Evolutionary conservation across 2,888 invertebrate genomes (phyloP).

Genomic region (Notocelia uddmanniana): DNA sequence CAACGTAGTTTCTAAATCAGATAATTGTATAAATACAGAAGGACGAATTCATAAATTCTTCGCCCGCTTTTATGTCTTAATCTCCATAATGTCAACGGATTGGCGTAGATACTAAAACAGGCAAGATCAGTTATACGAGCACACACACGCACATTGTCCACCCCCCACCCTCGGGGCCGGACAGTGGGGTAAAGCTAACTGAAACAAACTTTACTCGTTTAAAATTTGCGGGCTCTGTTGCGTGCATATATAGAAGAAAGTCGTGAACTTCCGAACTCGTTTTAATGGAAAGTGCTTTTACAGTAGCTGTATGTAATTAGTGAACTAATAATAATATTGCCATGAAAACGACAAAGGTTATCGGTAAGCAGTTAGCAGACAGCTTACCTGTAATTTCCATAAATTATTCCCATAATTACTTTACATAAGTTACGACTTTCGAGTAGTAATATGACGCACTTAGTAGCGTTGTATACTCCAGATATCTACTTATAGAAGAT

Average conservation of each 20-base stretch:
- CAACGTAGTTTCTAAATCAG: not conserved
- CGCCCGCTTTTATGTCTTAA: slow-evolving; percentile 35
- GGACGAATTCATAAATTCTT: slow-evolving; percentile 3
- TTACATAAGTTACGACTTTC: too few species aligned
- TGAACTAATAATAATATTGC: not conserved
- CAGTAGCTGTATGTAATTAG: slow-evolving; percentile 10
- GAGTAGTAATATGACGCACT: not conserved
- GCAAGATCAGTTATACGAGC: slow-evolving; percentile 56
- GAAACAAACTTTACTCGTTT: slow-evolving; percentile 85
- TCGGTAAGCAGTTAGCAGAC: not conserved
- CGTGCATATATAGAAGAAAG: slow-evolving; percentile 71
- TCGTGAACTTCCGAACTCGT: slow-evolving; percentile 69
- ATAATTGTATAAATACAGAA: not conserved
- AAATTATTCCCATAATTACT: too few species aligned
- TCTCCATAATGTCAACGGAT: slow-evolving; percentile 48
- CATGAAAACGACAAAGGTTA: not conserved
- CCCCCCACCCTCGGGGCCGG: slow-evolving; percentile 58
- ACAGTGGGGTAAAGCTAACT: slow-evolving; percentile 77
- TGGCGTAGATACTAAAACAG: slow-evolving; percentile 63
- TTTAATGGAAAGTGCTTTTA: slow-evolving; percentile 54
- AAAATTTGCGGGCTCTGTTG: slow-evolving; percentile 79
- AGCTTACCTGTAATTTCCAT: not conserved
- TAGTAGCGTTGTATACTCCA: not conserved
- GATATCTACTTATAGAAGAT: not conserved
- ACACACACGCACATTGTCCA: slow-evolving; percentile 25